phyloP scores from a whole-genome alignment of 1,140 invertebrate genomes.

The Leptopilina boulardi region DNA sequence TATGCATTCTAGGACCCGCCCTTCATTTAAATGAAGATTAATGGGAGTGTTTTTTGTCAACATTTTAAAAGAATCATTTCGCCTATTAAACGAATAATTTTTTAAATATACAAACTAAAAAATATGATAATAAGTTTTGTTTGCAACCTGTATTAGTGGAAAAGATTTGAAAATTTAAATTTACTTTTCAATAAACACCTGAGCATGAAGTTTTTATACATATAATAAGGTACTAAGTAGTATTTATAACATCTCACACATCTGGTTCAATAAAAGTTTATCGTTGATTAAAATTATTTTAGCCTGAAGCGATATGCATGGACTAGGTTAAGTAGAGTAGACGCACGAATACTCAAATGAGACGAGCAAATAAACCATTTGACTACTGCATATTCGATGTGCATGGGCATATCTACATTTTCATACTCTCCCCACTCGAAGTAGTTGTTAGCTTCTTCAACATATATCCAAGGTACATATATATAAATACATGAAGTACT shows the following conservation, averaged over 20 bases:
- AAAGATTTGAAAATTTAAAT: no score
- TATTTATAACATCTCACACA: background rate
- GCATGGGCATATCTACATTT: conserved; percentile 13
- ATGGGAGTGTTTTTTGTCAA: no score
- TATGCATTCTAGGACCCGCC: no score
- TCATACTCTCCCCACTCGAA: background rate
- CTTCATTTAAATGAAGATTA: no score
- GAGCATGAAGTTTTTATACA: background rate
- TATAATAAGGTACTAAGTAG: conserved; percentile 6
- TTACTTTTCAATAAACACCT: background rate
- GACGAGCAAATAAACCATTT: conserved; percentile 8
- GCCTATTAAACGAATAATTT: no score
- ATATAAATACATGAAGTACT: conserved; percentile 23
- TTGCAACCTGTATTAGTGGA: no score
- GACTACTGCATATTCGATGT: conserved; percentile 18
- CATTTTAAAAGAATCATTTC: no score
- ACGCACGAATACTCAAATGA: conserved; percentile 24
- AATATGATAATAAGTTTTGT: no score
- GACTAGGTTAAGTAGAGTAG: conserved; percentile 12
- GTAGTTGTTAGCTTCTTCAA: background rate
- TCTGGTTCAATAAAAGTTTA: conserved; percentile 12
- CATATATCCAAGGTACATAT: background rate
- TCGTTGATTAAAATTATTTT: conserved; percentile 7
- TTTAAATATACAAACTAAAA: no score
- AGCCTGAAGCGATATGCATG: background rate